phyloP scores from a whole-genome alignment of 2,888 invertebrate genomes.

The Apantesis nais region DNA sequence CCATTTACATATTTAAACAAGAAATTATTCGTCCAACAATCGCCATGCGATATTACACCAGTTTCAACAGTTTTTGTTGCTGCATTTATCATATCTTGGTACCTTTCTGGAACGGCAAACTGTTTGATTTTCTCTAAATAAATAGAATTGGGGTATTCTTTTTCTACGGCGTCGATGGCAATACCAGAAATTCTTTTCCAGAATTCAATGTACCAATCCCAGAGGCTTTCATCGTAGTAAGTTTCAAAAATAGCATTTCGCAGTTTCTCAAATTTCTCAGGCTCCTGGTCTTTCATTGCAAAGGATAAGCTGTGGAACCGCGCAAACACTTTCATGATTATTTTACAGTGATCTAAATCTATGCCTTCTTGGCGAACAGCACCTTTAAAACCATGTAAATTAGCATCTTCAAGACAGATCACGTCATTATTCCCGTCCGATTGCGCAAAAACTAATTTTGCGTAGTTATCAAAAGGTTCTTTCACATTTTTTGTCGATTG shows the following conservation, averaged over 20 bases:
- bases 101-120: slow-evolving; percentile 82
- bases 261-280: slow-evolving; percentile 76
- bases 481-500: slow-evolving; percentile 65
- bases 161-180: slow-evolving; percentile 87
- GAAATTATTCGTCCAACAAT: slow-evolving; percentile 92
- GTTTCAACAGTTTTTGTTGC: slow-evolving; percentile 66
- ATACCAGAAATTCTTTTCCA: slow-evolving; percentile 80
- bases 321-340: slow-evolving; percentile 82
- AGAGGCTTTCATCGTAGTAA: slow-evolving; percentile 83
- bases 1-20: slow-evolving; percentile 76
- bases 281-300: slow-evolving; percentile 85
- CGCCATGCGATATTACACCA: slow-evolving; percentile 89
- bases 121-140: slow-evolving; percentile 85
- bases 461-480: slow-evolving; percentile 83
- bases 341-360: slow-evolving; percentile 77
- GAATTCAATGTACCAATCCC: slow-evolving; percentile 86
- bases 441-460: slow-evolving; percentile 74
- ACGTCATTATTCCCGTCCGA: slow-evolving; percentile 85
- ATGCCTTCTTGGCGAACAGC: slow-evolving; percentile 82
- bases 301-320: slow-evolving; percentile 87
- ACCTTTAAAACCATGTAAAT: slow-evolving; percentile 71
- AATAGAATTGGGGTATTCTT: slow-evolving; percentile 86
- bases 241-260: slow-evolving; percentile 79
- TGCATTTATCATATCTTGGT: slow-evolving; percentile 78
- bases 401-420: slow-evolving; percentile 84